Base-by-base conservation (phyloP, 1,140 invertebrate species). In the Colletes gigas region DNA sequence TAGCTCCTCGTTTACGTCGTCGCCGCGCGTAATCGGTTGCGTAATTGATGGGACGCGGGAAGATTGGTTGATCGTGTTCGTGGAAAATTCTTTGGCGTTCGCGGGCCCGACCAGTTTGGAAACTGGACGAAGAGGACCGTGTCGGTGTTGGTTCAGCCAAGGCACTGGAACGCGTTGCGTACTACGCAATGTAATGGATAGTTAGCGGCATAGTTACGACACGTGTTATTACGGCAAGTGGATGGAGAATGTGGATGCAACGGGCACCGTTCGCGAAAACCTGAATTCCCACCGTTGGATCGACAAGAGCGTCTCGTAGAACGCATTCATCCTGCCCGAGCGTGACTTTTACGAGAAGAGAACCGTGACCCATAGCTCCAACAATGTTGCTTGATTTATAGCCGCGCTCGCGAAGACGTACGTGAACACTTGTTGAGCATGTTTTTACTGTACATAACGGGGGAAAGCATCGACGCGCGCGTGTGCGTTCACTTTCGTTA, bases 101-200 rank as follows among this genome's bases (percentile, higher is more conserved):
- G 47, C 19, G 19, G 47, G 30, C 12, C 12, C 39, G 9, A 30
- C 65, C 19, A 19, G 65, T 21, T 66, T 50, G 44, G 41, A 47
- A 19, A 66, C 44, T 12, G 65, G 44, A 66, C 21, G 44, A 66
- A 66, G 41, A 66, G 44, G 65, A 67, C n/a, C 44, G 60, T 15
- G 59, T 30, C 41, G 3, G 52, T 41, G 44, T 67, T 7, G 70
- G 57, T 57, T 74, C 57, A 59, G 47, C 47, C 69, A 50, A 50
- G 12, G 10, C n/a, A 15, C 54, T 55, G 47, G 62, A 79, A 78
- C 67, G 54, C 54, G 47, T 82, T 67, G 67, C 55, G 50, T 72
- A 77, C 57, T 60, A 67, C 73, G 73, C 73, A 81, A 82, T 83
- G 73, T 72, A 82, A 83, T 82, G 70, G 79, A 77, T 83, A 77